Evolutionary conservation across 2,113 vertebrate genomes (phyloP), one percentile per base, ranked within the genome.

Genomic region (Acanthochromis polyacanthus): DNA sequence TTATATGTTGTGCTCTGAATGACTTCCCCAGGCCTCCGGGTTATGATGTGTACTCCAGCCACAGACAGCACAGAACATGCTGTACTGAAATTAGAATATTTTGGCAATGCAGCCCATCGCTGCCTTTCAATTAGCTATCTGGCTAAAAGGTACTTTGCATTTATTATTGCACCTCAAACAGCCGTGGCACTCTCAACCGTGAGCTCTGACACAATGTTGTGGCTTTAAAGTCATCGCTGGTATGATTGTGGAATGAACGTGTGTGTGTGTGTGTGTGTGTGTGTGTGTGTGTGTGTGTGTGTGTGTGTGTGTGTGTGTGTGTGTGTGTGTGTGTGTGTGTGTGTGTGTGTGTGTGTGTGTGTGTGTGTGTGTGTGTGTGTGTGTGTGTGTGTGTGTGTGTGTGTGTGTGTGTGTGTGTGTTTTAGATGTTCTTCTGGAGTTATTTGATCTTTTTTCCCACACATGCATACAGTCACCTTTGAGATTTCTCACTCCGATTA

Each of bases 231-330:
- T 72, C 75, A 77, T 55, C 16, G 1, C 69, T 79, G 82, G 61
- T 52, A 83, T 82, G 80, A 81, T 62, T 83, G 63, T 74, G 78
- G 53, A 61, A 81, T 75, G 45, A 83, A 73, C 23, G 16, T 61
- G 79, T 38, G 72, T 5, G 69, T 16, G 59, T 71, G 53, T 43
- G 60, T 53, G 72, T 55, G 62, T 46, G 89, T 82, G 30, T 8
- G 32, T 36, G 32, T 36, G 32, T 1, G 32, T 55, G 62, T 46
- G 89, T 82, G 30, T 8, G 32, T 36, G 32, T 36, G 32, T 1
- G 16, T 61, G 79, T 38, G 72, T 5, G 69, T 16, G 59, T 71
- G 53, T 43, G 60, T 53, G 72, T 55, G 62, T 46, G 89, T 82
- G 30, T 8, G 32, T 36, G 32, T 36, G 32, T 1, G 32, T n/a